Conservation (phyloP, 2,888 invertebrate genomes). For the Xestoiulus laeticollis region DNA sequence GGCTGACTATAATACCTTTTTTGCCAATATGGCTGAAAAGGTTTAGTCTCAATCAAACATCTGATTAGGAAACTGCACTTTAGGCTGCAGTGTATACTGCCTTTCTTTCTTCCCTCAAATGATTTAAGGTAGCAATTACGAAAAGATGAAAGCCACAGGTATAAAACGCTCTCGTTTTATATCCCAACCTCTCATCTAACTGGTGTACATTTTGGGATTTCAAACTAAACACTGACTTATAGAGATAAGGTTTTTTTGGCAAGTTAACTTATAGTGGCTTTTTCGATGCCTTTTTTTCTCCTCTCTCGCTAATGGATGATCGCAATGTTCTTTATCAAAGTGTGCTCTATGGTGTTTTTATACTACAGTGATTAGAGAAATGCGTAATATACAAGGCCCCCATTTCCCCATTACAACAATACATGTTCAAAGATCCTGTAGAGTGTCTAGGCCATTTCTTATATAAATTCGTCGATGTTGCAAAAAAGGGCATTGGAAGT, state of each 20-base stretch:
- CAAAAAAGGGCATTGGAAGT: background rate
- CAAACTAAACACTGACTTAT: slow-evolving; percentile 37
- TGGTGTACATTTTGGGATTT: slow-evolving; percentile 37
- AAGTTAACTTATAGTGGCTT: slow-evolving; percentile 20
- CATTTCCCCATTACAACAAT: background rate
- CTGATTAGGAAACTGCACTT: slow-evolving; percentile 11
- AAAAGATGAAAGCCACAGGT: slow-evolving; percentile 32
- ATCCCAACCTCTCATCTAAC: slow-evolving; percentile 21
- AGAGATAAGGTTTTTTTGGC: slow-evolving; percentile 27
- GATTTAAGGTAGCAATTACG: slow-evolving; percentile 34
- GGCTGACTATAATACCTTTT: background rate
- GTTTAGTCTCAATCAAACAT: slow-evolving; percentile 37
- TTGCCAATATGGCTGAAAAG: slow-evolving; percentile 37
- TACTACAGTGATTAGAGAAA: slow-evolving; percentile 23
- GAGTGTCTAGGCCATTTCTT: background rate
- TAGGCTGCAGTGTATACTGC: background rate
- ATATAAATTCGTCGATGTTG: slow-evolving; percentile 37
- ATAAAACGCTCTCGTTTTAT: slow-evolving; percentile 37
- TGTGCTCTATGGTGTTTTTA: slow-evolving; percentile 31
- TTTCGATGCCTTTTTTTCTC: slow-evolving; percentile 27
- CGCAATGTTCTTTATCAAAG: slow-evolving; percentile 33
- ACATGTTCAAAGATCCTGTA: background rate
- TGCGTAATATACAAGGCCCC: slow-evolving; percentile 15
- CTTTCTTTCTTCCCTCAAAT: background rate
- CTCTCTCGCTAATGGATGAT: slow-evolving; percentile 34